phyloP scores from a whole-genome alignment of 1,140 invertebrate species.

The Andrena cerasifolii region DNA sequence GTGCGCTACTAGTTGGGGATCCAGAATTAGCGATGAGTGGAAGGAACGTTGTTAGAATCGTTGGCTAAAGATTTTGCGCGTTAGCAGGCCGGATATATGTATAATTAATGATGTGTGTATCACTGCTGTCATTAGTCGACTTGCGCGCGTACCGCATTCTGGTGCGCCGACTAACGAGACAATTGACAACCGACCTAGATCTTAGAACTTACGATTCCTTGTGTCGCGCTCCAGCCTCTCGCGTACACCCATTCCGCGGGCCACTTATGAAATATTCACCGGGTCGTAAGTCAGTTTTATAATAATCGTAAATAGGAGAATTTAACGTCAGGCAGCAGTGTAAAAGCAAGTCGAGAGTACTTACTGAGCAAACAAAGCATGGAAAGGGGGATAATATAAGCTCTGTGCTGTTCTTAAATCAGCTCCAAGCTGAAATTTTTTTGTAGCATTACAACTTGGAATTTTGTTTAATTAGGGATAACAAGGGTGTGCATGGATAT shows the following conservation, averaged over 20 bases:
- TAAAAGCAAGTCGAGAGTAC: background rate
- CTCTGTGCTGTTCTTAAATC: too few species aligned
- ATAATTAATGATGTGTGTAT: constrained; percentile 52
- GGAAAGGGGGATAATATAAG: too few species aligned
- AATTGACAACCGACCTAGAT: constrained; percentile 71
- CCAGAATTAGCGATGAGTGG: background rate
- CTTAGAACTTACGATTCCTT: constrained; percentile 56
- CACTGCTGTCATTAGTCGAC: constrained; percentile 34
- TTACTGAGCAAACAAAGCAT: too few species aligned
- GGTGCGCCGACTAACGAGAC: constrained; percentile 57
- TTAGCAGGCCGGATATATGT: constrained; percentile 6
- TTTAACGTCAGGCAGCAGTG: background rate
- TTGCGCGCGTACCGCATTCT: constrained; percentile 43
- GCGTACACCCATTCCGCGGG: constrained; percentile 19
- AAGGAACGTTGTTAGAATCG: constrained; percentile 11
- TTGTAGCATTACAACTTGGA: too few species aligned
- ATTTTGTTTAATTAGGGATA: too few species aligned
- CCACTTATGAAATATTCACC: constrained; percentile 32
- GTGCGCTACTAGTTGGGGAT: too few species aligned
- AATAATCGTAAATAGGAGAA: background rate
- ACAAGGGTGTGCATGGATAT: too few species aligned
- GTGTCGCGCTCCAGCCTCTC: constrained; percentile 23
- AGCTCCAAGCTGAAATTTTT: too few species aligned
- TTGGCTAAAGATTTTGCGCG: constrained; percentile 1
- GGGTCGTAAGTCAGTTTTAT: background rate